Conservation (phyloP, 2,113 vertebrate genomes). For the Aramus guarauna region DNA sequence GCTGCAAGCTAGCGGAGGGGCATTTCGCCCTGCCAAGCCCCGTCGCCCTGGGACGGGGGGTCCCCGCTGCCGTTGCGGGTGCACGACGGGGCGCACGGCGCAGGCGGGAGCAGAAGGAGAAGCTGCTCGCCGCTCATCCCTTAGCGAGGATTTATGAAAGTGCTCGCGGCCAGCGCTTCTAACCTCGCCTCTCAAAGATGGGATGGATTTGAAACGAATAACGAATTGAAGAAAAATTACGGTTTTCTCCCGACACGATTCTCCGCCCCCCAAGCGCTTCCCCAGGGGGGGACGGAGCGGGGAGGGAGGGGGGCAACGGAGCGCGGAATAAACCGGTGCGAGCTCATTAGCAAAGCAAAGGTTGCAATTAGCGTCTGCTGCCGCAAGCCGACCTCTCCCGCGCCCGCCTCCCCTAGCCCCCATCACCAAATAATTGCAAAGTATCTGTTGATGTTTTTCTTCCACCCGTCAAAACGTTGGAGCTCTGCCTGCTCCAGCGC, state of each 20-base stretch:
- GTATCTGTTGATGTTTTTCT: slow-evolving; percentile 44
- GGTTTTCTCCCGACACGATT: not conserved
- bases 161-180: not conserved
- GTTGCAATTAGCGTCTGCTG: slow-evolving; percentile 15
- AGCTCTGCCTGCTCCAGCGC: slow-evolving; percentile 24
- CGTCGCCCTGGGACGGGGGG: not conserved
- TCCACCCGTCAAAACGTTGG: slow-evolving; percentile 48
- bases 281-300: not conserved
- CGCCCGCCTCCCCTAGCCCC: not conserved
- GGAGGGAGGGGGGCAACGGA: not conserved
- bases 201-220: not conserved
- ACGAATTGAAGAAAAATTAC: slow-evolving; percentile 4
- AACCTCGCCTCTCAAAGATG: not conserved
- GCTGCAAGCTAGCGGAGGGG: not conserved
- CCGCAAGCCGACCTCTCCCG: not conserved
- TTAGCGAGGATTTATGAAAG: not conserved
- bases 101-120: not conserved
- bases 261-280: not conserved
- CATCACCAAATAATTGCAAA: slow-evolving; percentile 18
- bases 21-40: not conserved
- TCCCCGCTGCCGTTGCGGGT: not conserved
- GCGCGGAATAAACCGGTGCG: not conserved
- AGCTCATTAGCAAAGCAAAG: slow-evolving; percentile 38
- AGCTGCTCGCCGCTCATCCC: not conserved
- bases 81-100: not conserved